A percentile compares a stretch with the other conserved stretches of the same genome.
Conservation (phyloP, 2,113 vertebrate genomes). For the Tragelaphus scriptus region DNA sequence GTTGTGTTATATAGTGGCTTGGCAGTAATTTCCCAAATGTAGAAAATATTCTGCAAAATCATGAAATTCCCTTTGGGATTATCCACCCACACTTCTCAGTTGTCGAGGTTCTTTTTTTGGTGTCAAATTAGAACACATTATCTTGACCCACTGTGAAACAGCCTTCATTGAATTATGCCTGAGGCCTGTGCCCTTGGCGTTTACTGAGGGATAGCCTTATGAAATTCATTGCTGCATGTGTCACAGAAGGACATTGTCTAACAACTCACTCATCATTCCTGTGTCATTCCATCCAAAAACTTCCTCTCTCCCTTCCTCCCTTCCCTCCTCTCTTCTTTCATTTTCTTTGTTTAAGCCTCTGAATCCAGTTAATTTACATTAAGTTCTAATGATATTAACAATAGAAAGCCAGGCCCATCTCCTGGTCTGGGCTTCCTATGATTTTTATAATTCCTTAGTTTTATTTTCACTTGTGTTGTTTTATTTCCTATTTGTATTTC, state of each 20-base stretch:
- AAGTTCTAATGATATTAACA: neutral
- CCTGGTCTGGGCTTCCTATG: neutral
- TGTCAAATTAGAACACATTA: neutral
- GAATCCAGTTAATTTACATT: neutral
- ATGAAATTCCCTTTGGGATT: neutral
- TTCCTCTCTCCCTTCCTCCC: neutral
- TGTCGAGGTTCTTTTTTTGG: neutral
- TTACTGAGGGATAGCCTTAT: neutral
- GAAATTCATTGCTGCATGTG: neutral
- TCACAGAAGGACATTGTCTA: neutral
- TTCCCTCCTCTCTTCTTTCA: neutral
- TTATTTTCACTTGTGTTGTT: neutral
- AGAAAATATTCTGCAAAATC: conserved; percentile 7
- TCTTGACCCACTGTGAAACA: neutral
- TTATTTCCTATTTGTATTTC: neutral
- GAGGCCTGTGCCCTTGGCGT: neutral
- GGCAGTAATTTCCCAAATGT: neutral
- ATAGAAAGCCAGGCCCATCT: neutral
- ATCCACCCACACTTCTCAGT: neutral
- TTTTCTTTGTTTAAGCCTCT: neutral
- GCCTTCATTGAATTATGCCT: neutral
- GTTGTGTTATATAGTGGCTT: neutral
- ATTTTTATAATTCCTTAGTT: neutral
- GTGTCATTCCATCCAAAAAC: neutral
- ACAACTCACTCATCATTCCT: neutral